Conservation (phyloP, 2,888 invertebrate species). For the Drosophila diplacantha region DNA sequence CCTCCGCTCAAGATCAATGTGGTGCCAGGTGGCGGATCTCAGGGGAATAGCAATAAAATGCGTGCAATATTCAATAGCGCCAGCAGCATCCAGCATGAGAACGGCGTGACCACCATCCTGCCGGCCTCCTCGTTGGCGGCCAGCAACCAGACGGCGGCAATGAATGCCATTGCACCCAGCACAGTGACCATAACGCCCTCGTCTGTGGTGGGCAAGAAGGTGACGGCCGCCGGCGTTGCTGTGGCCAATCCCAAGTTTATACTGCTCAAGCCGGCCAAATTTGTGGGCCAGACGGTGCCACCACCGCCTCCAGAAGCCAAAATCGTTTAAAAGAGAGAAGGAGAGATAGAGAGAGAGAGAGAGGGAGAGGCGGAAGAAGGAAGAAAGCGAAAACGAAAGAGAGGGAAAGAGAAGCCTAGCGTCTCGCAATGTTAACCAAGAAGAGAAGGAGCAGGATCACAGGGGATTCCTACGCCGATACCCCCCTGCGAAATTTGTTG, state of each 20-base stretch:
- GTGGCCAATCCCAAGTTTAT: conserved; percentile 73
- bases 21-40: conserved; percentile 15
- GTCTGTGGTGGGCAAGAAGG: conserved; percentile 49
- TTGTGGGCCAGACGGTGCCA: conserved; percentile 17
- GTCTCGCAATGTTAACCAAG: conserved; percentile 12
- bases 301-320: conserved; percentile 14
- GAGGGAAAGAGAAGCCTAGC: conserved; percentile 18
- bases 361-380: background rate
- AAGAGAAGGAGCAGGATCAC: background rate
- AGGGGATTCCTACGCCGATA: background rate
- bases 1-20: conserved; percentile 51
- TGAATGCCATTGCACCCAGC: conserved; percentile 74
- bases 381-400: background rate
- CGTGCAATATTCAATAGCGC: conserved; percentile 74
- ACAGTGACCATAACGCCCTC: conserved; percentile 74
- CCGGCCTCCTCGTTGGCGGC: conserved; percentile 74
- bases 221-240: conserved; percentile 25
- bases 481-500: conserved; percentile 24
- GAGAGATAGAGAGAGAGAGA: conserved; percentile 17
- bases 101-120: conserved; percentile 73
- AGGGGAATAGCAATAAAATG: conserved; percentile 54
- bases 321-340: conserved; percentile 23
- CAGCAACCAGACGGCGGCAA: conserved; percentile 70
- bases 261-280: conserved; percentile 68
- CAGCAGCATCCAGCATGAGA: conserved; percentile 73